Evolutionary conservation across 2,888 invertebrate genomes (phyloP).

Genomic region (Tachina fera): DNA sequence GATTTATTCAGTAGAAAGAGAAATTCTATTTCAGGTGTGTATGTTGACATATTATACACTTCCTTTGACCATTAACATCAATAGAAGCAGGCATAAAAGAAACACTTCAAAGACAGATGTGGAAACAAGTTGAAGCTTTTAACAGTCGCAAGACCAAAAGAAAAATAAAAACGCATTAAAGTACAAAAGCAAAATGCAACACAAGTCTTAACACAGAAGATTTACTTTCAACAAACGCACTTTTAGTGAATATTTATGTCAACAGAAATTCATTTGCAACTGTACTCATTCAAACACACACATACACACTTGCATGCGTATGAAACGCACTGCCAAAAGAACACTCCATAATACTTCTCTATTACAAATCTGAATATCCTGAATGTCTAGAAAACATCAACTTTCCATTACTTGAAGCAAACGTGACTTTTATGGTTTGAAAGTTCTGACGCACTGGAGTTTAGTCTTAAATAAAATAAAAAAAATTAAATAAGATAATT

Average conservation of each 20-base stretch:
- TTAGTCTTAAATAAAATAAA: neutral
- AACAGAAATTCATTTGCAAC: constrained; percentile 27
- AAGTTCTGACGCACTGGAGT: no score
- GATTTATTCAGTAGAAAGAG: no score
- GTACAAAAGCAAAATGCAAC: constrained; percentile 17
- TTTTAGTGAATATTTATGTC: constrained; percentile 57
- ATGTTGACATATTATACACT: neutral
- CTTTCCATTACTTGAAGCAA: neutral
- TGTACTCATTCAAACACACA: constrained; percentile 9
- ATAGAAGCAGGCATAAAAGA: neutral
- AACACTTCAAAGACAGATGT: constrained; percentile 14
- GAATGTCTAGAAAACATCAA: neutral
- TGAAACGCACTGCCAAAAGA: constrained; percentile 18
- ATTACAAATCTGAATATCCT: constrained; percentile 19
- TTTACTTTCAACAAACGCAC: constrained; percentile 24
- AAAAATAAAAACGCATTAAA: constrained; percentile 17
- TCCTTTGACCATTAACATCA: neutral
- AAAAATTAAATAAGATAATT: neutral
- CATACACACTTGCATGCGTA: neutral
- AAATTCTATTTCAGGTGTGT: no score
- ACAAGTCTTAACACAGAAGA: constrained; percentile 4
- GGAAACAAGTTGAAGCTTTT: constrained; percentile 29
- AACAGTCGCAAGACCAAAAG: constrained; percentile 20
- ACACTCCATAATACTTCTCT: constrained; percentile 33
- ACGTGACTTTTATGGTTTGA: no score